Evolutionary conservation across 2,888 invertebrate species (phyloP).

Genomic region (Epiperipatus broadwayi): DNA sequence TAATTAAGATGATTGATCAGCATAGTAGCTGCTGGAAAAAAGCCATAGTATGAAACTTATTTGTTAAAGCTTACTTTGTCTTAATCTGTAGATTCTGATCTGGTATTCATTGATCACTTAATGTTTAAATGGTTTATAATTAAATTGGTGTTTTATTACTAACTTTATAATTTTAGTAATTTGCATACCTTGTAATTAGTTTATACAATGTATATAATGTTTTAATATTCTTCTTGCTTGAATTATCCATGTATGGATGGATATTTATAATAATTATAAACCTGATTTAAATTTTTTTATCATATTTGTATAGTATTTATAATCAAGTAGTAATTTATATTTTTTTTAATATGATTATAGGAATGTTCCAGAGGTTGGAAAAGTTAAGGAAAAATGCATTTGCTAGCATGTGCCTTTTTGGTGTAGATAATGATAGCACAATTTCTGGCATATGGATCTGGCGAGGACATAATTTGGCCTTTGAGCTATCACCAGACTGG

Average conservation of each 20-base stretch:
- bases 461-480: slow-evolving; percentile 85
- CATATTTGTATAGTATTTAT: neutral
- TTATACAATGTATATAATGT: too few species aligned
- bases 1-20: too few species aligned
- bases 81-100: too few species aligned
- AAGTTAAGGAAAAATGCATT: slow-evolving; percentile 94
- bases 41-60: too few species aligned
- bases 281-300: neutral
- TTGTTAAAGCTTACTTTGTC: too few species aligned
- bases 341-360: slow-evolving; percentile 25
- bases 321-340: slow-evolving; percentile 4
- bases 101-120: too few species aligned
- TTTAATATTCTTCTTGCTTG: too few species aligned
- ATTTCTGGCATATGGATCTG: slow-evolving; percentile 97
- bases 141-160: too few species aligned
- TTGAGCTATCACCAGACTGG: slow-evolving; percentile 72
- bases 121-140: too few species aligned
- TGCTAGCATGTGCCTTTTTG: slow-evolving; percentile 80
- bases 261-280: slow-evolving; percentile 5
- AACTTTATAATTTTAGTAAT: too few species aligned
- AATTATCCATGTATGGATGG: neutral
- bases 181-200: too few species aligned
- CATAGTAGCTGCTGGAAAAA: too few species aligned
- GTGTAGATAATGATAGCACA: slow-evolving; percentile 67
- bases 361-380: slow-evolving; percentile 94